These are phyloP conservation scores for Atlantisia rogersi DNA, from an alignment of 2,113 vertebrate species.

Conservation along the genomic window DNA sequence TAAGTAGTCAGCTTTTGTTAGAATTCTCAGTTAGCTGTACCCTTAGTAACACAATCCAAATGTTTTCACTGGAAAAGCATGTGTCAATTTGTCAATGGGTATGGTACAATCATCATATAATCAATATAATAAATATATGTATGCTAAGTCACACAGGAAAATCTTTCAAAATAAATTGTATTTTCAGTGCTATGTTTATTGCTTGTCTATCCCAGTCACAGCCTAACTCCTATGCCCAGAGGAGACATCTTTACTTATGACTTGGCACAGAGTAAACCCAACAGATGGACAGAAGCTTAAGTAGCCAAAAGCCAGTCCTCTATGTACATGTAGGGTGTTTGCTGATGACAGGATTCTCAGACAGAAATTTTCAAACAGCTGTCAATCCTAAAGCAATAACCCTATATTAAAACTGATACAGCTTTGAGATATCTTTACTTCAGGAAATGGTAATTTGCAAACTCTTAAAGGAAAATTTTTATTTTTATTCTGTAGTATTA, in stretches of 20 bases:
- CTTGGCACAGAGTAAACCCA: conserved; percentile 45
- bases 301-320: conserved; percentile 33
- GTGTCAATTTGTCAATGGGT: neutral
- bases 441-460: neutral
- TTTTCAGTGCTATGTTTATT: neutral
- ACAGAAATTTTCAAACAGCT: conserved; percentile 49
- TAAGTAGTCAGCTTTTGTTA: neutral
- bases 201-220: neutral
- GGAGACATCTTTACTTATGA: conserved; percentile 21
- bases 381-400: conserved; percentile 33
- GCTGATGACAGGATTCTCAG: conserved; percentile 3
- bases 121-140: neutral
- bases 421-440: neutral
- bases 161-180: neutral
- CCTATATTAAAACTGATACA: neutral
- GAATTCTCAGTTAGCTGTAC: neutral
- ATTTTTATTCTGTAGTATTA: neutral
- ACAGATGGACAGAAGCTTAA: conserved; percentile 49
- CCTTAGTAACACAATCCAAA: neutral
- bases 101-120: neutral
- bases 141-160: neutral
- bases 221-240: neutral
- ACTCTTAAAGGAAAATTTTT: neutral
- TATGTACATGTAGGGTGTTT: conserved; percentile 18
- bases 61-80: neutral